Evolutionary conservation across 2,888 invertebrate species (phyloP), one percentile per base, ranked within the genome.

Genomic region (Mesochorus sp.): DNA sequence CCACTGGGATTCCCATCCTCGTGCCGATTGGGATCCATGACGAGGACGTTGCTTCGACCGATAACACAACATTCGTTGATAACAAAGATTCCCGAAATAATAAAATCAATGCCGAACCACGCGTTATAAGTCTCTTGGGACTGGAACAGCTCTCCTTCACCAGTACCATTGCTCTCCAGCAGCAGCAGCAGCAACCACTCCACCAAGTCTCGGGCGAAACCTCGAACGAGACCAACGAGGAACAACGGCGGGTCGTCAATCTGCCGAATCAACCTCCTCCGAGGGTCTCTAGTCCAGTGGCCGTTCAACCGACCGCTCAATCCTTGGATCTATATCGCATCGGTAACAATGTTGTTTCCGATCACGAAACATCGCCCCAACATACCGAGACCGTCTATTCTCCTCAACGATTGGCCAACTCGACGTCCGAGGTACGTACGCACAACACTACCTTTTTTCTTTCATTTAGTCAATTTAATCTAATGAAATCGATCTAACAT

Each of bases 271-370:
- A 89, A 76, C 87, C 85, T 3, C 85, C 85, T 0, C 88, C 88
- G 3, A 85, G 85, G 34, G 87, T 89, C 5, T 85, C 88, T 1
- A 89, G 88, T 81, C 88, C 89, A 0, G 88, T 88, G 0, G 87
- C 89, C 3, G 83, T 88, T 39, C 88, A 88, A 42, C 89, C 89
- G 2, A 81, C 81, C 2, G 82, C 85, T 19, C 85, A 85, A 71
- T 77, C 82, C 2, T 85, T 85, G 19, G 85, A 87, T 31, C 82
- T 86, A 67, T 85, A 82, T 75, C 84, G 80, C 1, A 17, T 37
- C 12, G 59, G 21, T 1, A 53, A 17, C 37, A 67, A 71, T 8
- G 19, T 12, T 12, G 14, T 49, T 10, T 61, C 67, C 10, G 44
- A 28, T 59, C 14, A 26, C 14, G 49, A 62, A 10, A 34, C 17